Evolutionary conservation across 2,888 invertebrate species (phyloP).

Genomic region (Megaustenia siamemsis): DNA sequence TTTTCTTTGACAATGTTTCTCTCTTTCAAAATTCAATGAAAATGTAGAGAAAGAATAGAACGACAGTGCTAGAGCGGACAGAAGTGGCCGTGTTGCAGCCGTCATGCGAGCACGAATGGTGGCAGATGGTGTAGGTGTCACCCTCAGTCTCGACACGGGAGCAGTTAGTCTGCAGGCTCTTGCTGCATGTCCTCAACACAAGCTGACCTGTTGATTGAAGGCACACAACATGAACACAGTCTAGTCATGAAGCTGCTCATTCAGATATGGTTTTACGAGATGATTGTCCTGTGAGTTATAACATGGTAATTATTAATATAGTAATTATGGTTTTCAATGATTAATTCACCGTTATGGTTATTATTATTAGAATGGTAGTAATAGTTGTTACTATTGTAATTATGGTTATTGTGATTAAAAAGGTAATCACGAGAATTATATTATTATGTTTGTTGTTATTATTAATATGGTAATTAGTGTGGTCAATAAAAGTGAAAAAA

Average conservation of each 20-base stretch:
- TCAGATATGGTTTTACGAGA: neutral
- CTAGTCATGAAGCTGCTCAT: neutral
- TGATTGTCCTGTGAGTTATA: neutral
- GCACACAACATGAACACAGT: too few relatives aligned
- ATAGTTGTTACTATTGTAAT: too few relatives aligned
- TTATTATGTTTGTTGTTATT: too few relatives aligned
- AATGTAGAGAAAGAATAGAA: neutral
- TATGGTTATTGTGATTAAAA: too few relatives aligned
- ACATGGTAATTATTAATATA: too few relatives aligned
- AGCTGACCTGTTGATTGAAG: slow-evolving; percentile 28
- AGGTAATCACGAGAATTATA: too few relatives aligned
- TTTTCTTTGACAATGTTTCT: too few relatives aligned
- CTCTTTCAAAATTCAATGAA: neutral
- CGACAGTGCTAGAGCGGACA: neutral
- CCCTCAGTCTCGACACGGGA: neutral
- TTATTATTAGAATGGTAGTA: too few relatives aligned
- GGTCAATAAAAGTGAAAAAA: too few relatives aligned
- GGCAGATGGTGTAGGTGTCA: slow-evolving; percentile 35
- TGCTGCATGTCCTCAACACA: slow-evolving; percentile 32
- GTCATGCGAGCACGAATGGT: slow-evolving; percentile 25
- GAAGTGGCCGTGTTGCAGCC: slow-evolving; percentile 28
- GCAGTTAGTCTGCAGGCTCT: slow-evolving; percentile 29
- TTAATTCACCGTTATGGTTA: neutral
- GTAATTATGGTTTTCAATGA: too few relatives aligned
- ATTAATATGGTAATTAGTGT: too few relatives aligned